Evolutionary conservation across 2,888 invertebrate species (phyloP), one percentile per base, ranked within the genome.

Genomic region (Hedya salicella): DNA sequence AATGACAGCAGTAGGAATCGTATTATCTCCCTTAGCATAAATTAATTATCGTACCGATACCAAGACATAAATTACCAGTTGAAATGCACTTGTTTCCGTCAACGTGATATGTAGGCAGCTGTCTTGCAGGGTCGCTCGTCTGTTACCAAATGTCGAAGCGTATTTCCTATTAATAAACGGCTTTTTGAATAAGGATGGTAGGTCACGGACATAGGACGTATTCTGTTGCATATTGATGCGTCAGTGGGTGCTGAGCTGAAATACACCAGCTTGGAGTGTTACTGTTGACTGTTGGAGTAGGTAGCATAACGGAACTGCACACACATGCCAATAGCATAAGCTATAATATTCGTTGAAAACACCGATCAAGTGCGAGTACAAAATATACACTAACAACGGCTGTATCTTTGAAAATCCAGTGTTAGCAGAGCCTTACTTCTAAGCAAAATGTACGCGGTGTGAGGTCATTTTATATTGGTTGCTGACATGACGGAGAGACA

Each of bases 141-240:
- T 11, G 9, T 11, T 36, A 9, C 36, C 11, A 36, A 36, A 36
- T 6, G 36, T 36, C 36, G 8, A 9, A 36, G 9, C 11, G 11
- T 9, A 2, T 2, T 36, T 36, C 36, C 36, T 36, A 36, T 11
- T 2, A 9, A 9, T 9, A 36, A 9, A 9, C 2, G 11, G 9
- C 36, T 36, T 36, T 36, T 36, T 36, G 25, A 5, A 9, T 36
- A 9, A 11, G 25, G 8, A 36, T 11, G 36, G 4, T 14, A 52
- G n/a, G 6, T 57, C 14, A 32, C 48, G 46, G 30, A 57, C 14
- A n/a, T 21, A 25, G 42, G 16, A 25, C 21, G 16, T 42, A 19
- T 44, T 54, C 39, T 48, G 36, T 59, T 59, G 59, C 39, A 59
- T 59, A 59, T 59, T 59, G 59, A 59, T 59, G 48, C 46, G 36